phyloP scores from a whole-genome alignment of 2,113 vertebrate genomes.

The Struthidea cinerea region DNA sequence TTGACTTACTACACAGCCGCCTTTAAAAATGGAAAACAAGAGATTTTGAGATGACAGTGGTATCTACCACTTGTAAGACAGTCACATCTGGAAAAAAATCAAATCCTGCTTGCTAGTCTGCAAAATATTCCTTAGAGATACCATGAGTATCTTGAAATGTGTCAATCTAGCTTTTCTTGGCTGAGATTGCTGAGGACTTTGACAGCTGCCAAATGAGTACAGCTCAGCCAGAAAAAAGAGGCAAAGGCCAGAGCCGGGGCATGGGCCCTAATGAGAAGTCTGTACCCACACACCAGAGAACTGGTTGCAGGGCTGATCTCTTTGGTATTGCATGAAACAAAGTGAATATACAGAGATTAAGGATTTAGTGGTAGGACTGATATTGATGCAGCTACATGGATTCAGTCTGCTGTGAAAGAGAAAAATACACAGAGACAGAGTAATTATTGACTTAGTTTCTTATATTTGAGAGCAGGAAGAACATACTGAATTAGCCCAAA shows the following conservation, averaged over 20 bases:
- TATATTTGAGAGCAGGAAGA: slow-evolving; percentile 11
- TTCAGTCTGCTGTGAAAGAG: background rate
- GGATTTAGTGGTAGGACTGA: background rate
- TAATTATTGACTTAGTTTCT: slow-evolving; percentile 39
- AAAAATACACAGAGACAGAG: background rate
- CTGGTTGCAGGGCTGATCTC: background rate
- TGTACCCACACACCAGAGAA: background rate
- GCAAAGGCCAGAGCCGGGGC: background rate
- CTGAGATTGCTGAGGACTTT: background rate
- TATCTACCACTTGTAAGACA: background rate
- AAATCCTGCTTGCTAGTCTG: background rate
- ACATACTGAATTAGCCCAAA: background rate
- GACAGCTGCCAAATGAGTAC: background rate
- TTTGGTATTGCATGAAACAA: background rate
- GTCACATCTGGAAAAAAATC: background rate
- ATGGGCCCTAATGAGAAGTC: background rate
- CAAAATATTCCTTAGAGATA: background rate
- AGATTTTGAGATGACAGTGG: background rate
- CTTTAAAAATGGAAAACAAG: background rate
- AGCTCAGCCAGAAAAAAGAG: background rate
- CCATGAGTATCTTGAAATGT: background rate
- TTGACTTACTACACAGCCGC: background rate
- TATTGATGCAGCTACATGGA: background rate
- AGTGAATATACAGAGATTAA: background rate
- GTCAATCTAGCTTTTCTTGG: background rate